phyloP scores from a whole-genome alignment of 2,888 invertebrate genomes.

The Dolomedes plantarius region DNA sequence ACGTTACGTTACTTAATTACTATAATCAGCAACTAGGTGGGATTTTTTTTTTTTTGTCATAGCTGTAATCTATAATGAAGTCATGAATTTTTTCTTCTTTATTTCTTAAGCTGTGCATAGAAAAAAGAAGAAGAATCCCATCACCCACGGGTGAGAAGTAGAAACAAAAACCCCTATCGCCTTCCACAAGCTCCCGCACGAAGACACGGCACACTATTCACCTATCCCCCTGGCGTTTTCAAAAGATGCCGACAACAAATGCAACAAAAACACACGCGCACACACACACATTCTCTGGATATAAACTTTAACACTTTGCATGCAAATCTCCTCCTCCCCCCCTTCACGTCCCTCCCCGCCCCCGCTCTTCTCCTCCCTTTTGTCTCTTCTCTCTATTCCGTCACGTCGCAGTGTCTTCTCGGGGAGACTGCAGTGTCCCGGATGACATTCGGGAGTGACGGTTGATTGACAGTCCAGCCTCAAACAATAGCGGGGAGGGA shows the following conservation, averaged over 20 bases:
- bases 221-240: slow-evolving; percentile 9
- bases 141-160: too few relatives aligned
- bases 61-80: too few relatives aligned
- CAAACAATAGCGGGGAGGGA: slow-evolving; percentile 64
- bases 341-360: slow-evolving; percentile 19
- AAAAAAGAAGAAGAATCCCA: too few relatives aligned
- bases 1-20: too few relatives aligned
- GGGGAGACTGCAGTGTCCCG: slow-evolving; percentile 40
- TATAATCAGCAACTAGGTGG: too few relatives aligned
- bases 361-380: slow-evolving; percentile 17
- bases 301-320: slow-evolving; percentile 69
- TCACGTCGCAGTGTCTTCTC: slow-evolving; percentile 62
- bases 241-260: slow-evolving; percentile 14
- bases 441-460: slow-evolving; percentile 70
- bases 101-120: too few relatives aligned
- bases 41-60: too few relatives aligned
- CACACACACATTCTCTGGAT: slow-evolving; percentile 41
- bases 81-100: too few relatives aligned
- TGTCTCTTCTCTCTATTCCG: slow-evolving; percentile 45
- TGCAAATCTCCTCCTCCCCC: slow-evolving; percentile 53
- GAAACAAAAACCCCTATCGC: too few relatives aligned
- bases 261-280: background rate
- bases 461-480: slow-evolving; percentile 70
- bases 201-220: background rate
- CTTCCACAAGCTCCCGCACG: background rate